Evolutionary conservation across 2,113 vertebrate genomes (phyloP).

Genomic region (Sapajus apella): DNA sequence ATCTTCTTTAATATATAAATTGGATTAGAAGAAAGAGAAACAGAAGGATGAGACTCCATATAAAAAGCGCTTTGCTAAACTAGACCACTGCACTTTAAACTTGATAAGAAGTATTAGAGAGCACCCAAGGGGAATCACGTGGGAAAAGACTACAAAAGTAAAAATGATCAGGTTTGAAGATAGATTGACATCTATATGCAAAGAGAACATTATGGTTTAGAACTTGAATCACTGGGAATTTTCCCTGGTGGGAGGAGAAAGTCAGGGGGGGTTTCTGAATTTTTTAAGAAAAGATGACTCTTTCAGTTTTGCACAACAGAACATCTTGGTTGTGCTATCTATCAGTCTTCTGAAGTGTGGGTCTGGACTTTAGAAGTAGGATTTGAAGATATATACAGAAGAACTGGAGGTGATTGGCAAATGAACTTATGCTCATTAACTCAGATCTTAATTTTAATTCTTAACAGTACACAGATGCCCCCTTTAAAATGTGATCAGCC

Average conservation of each 20-base stretch:
- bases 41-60: neutral
- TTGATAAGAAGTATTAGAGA: neutral
- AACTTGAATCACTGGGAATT: neutral
- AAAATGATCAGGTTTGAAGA: neutral
- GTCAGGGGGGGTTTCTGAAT: neutral
- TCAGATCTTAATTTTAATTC: neutral
- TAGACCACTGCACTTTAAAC: neutral
- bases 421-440: neutral
- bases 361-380: neutral
- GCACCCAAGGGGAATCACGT: neutral
- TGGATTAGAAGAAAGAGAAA: conserved; percentile 26
- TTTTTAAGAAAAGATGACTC: neutral
- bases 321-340: neutral
- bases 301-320: neutral
- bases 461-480: neutral
- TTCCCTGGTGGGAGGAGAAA: neutral
- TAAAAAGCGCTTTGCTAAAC: neutral
- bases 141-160: neutral
- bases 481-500: neutral
- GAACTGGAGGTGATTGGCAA: neutral
- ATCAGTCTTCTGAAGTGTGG: neutral
- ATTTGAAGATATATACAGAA: neutral
- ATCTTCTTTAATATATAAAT: neutral
- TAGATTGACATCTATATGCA: neutral
- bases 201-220: neutral